Percentiles rank a stretch among this genome's conserved stretches.
Evolutionary conservation across 2,888 invertebrate genomes (phyloP).

Genomic region (Drosophila stalkeri): DNA sequence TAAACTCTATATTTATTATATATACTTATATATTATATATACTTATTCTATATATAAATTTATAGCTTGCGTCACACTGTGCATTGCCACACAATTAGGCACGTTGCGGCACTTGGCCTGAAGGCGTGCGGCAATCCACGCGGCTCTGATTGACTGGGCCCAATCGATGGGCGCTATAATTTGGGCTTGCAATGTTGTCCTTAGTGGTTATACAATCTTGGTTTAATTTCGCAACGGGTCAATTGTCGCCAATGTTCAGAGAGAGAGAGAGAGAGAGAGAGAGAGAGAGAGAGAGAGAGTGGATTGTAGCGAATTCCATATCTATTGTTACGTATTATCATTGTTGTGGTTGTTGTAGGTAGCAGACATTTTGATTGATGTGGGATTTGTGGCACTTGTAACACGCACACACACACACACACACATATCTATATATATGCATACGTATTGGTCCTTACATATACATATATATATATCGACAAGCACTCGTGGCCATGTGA

Average conservation of each 20-base stretch:
- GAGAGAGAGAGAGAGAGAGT: neutral
- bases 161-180: slow-evolving; percentile 60
- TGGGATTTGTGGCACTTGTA: slow-evolving; percentile 81
- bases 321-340: slow-evolving; percentile 28
- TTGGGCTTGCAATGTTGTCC: slow-evolving; percentile 57
- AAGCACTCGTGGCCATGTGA: neutral
- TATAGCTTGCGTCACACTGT: slow-evolving; percentile 33
- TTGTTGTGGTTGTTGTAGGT: slow-evolving; percentile 29
- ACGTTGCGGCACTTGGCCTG: slow-evolving; percentile 17
- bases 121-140: slow-evolving; percentile 13
- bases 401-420: slow-evolving; percentile 28
- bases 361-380: slow-evolving; percentile 76
- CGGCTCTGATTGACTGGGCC: slow-evolving; percentile 39
- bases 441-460: slow-evolving; percentile 7
- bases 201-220: slow-evolving; percentile 76
- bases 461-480: slow-evolving; percentile 6
- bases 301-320: neutral
- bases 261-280: neutral
- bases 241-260: slow-evolving; percentile 40
- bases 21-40: too few relatives aligned
- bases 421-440: neutral
- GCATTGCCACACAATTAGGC: slow-evolving; percentile 18
- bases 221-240: slow-evolving; percentile 67
- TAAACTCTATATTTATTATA: too few relatives aligned
- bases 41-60: too few relatives aligned